These are phyloP conservation scores for Epinephelus moara DNA, from an alignment of 2,113 vertebrate species.

Conservation along the genomic window DNA sequence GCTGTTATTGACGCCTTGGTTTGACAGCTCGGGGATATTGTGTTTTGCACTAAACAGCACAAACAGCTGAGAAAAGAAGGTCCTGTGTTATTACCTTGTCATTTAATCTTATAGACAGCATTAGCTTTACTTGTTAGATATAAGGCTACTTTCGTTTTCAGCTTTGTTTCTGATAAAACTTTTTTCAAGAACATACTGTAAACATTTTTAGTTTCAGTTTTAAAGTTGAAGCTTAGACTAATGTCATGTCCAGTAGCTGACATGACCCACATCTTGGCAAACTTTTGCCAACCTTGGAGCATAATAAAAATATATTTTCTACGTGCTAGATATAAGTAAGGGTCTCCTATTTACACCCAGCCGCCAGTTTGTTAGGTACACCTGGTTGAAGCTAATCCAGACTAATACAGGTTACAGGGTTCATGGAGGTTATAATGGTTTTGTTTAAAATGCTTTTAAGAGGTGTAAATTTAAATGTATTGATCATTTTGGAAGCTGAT, in stretches of 20 bases:
- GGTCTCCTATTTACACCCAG: not conserved
- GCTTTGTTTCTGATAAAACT: not conserved
- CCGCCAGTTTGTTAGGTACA: constrained; percentile 6
- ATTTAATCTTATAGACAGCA: not conserved
- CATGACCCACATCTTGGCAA: not conserved
- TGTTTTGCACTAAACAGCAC: constrained; percentile 45
- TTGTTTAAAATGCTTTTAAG: not conserved
- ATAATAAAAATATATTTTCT: not conserved
- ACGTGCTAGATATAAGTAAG: not conserved
- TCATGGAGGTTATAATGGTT: not conserved
- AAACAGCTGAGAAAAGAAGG: constrained; percentile 33
- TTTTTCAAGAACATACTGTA: not conserved
- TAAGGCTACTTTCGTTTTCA: not conserved
- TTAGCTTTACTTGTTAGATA: not conserved
- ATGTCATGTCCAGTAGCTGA: too few species aligned
- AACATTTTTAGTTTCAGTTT: constrained; percentile 72
- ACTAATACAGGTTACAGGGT: too few species aligned
- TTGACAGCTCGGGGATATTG: constrained; percentile 42
- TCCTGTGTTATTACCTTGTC: not conserved
- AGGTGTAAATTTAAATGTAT: not conserved
- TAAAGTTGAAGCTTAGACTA: constrained; percentile 23
- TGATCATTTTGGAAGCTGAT: not conserved
- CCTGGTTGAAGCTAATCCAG: not conserved
- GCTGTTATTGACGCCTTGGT: not conserved
- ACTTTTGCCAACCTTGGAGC: not conserved